Evolutionary conservation across 2,113 vertebrate species (phyloP), one percentile per base, ranked within the genome.

Genomic region (Syngnathoides biaculeatus): DNA sequence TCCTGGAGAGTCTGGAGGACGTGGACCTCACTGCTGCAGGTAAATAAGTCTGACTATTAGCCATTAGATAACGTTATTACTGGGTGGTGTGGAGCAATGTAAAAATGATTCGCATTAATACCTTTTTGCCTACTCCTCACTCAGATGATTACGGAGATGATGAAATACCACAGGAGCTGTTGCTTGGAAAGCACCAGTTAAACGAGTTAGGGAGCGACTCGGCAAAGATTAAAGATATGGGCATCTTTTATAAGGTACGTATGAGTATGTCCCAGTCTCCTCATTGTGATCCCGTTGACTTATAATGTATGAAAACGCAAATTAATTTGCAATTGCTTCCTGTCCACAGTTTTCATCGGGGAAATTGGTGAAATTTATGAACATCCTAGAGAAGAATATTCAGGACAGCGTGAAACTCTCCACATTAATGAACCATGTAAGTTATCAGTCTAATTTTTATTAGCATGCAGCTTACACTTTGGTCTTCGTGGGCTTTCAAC

Each of bases 181-280:
- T 99, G 6, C 90, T 99, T 47, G 96, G 96, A 77, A 98, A 98
- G 71, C 94, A 98, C 86, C 97, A 98, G 75, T 84, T 99, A 79
- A 94, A 79, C 42, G 96, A 99, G 83, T 77, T 99, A 30, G 92
- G 94, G 76, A 97, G 93, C 64, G 94, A 98, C 91, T 98, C 97
- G 56, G 94, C 95, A 64, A 98, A 98, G 91, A 94, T 99, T 82
- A 99, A 98, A 90, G 94, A 94, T 65, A 99, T 99, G 97, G 94
- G 95, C 71, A 92, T 98, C 89, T 95, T 95, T 83, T 92, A 94
- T 88, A 97, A 93, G 94, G 97, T 98, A 92, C 59, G 56, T 77
- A n/a, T 8, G 14, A 63, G 35, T 13, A 0, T 39, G 20, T 65
- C 14, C 13, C 39, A 38, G 22, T 38, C 15, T 30, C 2, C 7